phyloP scores from a whole-genome alignment of 1,140 invertebrate species.

The Venturia canescens region DNA sequence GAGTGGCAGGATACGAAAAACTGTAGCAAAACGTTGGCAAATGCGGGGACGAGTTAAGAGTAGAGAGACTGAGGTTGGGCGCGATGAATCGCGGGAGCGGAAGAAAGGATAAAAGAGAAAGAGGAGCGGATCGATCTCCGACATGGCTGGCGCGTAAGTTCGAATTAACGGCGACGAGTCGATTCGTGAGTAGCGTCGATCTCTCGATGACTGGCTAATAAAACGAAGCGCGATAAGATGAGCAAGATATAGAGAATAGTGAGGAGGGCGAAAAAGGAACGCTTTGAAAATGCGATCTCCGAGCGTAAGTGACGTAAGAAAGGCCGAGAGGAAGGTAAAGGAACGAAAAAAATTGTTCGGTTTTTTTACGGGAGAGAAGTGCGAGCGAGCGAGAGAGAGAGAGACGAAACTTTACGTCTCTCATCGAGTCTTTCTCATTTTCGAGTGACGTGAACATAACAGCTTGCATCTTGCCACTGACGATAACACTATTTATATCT shows the following conservation, averaged over 20 bases:
- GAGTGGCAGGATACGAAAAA: not conserved
- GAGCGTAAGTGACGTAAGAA: not conserved
- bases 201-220: constrained; percentile 18
- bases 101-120: constrained; percentile 29
- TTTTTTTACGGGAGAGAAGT: not conserved
- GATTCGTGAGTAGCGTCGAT: constrained; percentile 29
- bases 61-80: too few relatives aligned
- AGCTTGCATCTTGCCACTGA: constrained; percentile 59
- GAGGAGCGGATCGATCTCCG: not conserved
- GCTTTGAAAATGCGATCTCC: not conserved
- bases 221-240: constrained; percentile 5
- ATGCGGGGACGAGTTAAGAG: too few relatives aligned
- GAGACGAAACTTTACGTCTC: constrained; percentile 51
- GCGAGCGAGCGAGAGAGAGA: constrained; percentile 25
- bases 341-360: not conserved
- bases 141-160: constrained; percentile 55
- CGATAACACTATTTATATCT: constrained; percentile 57
- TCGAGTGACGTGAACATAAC: constrained; percentile 63
- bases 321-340: not conserved
- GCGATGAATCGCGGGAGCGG: not conserved
- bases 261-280: constrained; percentile 1
- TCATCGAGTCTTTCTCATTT: constrained; percentile 53
- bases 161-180: constrained; percentile 64
- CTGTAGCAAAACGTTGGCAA: too few relatives aligned
- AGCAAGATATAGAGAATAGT: constrained; percentile 41